Evolutionary conservation across 2,113 vertebrate species (phyloP).

Genomic region (Ceratotherium simum): DNA sequence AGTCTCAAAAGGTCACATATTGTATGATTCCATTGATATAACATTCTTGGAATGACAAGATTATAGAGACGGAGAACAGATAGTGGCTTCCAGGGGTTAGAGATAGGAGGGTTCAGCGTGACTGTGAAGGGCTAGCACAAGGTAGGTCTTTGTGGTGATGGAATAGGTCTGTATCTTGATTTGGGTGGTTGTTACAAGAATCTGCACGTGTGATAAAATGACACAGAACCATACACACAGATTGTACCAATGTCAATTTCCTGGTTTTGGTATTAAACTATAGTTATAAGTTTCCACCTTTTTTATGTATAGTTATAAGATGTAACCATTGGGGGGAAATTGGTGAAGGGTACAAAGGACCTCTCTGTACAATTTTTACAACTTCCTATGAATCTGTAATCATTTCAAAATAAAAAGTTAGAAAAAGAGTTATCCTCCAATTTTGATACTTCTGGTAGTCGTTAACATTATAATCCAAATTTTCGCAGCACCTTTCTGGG

Average conservation of each 20-base stretch:
- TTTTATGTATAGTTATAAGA: neutral
- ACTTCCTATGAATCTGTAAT: neutral
- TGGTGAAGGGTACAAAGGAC: neutral
- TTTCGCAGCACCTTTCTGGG: neutral
- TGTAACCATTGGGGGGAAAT: neutral
- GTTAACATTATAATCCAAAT: neutral
- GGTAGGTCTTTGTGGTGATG: neutral
- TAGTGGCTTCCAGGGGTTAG: neutral
- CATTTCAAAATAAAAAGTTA: constrained; percentile 31
- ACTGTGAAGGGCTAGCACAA: neutral
- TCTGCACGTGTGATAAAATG: neutral
- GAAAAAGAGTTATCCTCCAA: neutral
- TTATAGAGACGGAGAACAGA: neutral
- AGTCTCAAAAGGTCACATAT: neutral
- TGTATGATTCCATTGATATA: neutral
- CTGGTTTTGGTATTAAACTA: neutral
- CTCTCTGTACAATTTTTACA: constrained; percentile 20
- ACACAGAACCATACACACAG: neutral
- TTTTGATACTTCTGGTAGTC: neutral
- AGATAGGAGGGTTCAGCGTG: neutral
- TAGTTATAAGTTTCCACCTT: neutral
- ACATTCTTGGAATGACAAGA: constrained; percentile 34
- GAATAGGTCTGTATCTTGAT: constrained; percentile 24
- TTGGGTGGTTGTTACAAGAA: neutral
- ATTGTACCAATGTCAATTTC: neutral